These are phyloP conservation scores for Ophioderma brevispina DNA, from an alignment of 35 echinoderm and acorn worm genomes.

Conservation along the genomic window DNA sequence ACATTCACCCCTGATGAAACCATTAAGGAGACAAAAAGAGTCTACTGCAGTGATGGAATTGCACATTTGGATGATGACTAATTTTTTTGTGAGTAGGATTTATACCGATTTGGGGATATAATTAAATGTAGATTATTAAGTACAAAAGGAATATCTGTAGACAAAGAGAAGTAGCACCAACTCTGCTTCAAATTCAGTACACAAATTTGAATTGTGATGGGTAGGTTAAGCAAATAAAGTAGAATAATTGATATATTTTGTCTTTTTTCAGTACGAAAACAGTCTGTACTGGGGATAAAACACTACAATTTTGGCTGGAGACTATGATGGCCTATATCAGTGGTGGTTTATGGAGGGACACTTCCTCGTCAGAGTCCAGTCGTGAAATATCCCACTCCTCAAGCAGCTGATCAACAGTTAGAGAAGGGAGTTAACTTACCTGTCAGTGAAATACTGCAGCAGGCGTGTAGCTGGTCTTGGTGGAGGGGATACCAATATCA, in stretches of 20 bases:
- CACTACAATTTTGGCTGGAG: constrained; percentile 73
- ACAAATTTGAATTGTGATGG: no score
- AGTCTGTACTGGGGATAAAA: constrained; percentile 85
- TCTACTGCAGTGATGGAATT: no score
- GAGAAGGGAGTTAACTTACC: constrained; percentile 85
- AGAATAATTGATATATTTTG: background rate
- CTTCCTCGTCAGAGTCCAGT: constrained; percentile 65
- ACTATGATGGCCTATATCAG: constrained; percentile 93
- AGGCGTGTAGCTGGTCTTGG: constrained; percentile 3
- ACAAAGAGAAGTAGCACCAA: no score
- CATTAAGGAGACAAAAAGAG: no score
- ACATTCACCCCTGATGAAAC: no score
- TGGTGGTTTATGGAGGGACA: constrained; percentile 94
- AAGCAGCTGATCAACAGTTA: constrained; percentile 88
- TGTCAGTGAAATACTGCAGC: constrained; percentile 60
- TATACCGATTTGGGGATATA: no score
- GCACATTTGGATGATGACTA: no score
- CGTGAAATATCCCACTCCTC: constrained; percentile 88
- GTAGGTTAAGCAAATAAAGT: no score
- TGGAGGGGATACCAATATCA: constrained; percentile 12
- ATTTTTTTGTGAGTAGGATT: no score
- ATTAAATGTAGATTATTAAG: no score
- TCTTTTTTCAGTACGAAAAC: background rate
- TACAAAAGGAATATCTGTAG: no score
- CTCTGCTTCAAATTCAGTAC: no score